These are phyloP conservation scores for Orgyia antiqua DNA, from an alignment of 2,888 invertebrate species.

Conservation along the genomic window DNA sequence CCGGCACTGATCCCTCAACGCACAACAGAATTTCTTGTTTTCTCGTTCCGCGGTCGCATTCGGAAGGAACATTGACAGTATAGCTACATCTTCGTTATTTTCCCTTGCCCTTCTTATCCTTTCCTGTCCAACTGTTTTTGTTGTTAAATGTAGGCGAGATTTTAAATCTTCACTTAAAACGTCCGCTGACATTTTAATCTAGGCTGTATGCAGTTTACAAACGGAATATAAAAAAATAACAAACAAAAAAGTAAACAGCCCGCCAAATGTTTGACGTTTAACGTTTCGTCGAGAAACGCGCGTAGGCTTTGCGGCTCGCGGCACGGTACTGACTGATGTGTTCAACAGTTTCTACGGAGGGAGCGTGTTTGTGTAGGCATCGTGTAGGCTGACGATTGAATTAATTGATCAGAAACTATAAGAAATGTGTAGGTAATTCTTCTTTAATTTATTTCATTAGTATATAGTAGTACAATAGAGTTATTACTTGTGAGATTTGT, in stretches of 20 bases:
- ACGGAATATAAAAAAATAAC: no score
- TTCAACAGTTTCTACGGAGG: constrained; percentile 31
- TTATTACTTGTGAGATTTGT: no score
- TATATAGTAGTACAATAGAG: no score
- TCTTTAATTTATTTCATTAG: no score
- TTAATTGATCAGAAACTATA: constrained; percentile 58
- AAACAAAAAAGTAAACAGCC: constrained; percentile 29
- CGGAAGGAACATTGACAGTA: constrained; percentile 90
- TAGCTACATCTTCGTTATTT: constrained; percentile 91
- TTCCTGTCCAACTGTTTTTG: constrained; percentile 90
- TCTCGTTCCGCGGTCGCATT: constrained; percentile 80
- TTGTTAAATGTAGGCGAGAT: constrained; percentile 83
- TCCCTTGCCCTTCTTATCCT: constrained; percentile 88
- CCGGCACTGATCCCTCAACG: constrained; percentile 84
- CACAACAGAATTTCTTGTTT: constrained; percentile 88
- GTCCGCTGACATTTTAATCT: constrained; percentile 83
- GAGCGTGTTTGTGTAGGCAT: constrained; percentile 27
- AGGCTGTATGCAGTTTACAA: no score
- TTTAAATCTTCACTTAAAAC: constrained; percentile 88
- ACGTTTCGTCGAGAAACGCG: constrained; percentile 17
- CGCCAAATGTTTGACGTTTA: constrained; percentile 37
- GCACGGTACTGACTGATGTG: constrained; percentile 51
- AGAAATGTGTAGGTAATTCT: no score
- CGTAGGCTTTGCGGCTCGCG: constrained; percentile 65
- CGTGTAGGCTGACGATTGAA: constrained; percentile 55